Evolutionary conservation across 2,113 vertebrate species (phyloP).

Genomic region (Xenopus borealis): DNA sequence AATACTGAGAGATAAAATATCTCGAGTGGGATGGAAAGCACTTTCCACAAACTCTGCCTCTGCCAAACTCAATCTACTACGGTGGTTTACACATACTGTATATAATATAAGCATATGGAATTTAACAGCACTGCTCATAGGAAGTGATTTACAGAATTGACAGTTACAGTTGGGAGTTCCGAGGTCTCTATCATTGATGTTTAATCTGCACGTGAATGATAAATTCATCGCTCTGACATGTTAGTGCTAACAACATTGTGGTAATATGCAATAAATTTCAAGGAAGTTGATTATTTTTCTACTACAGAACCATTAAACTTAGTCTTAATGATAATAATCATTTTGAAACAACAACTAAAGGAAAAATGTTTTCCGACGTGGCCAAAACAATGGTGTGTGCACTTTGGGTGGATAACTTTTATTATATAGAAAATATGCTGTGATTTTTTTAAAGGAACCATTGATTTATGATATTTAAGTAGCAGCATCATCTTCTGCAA

Average conservation of each 20-base stretch:
- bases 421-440: too few species aligned
- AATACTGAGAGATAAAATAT: constrained; percentile 42
- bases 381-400: too few species aligned
- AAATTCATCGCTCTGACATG: constrained; percentile 11
- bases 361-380: too few species aligned
- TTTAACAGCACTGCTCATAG: constrained; percentile 6
- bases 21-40: constrained; percentile 20
- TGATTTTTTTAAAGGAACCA: too few species aligned
- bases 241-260: background rate
- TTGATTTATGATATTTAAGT: too few species aligned
- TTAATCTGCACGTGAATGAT: constrained; percentile 2
- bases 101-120: constrained; percentile 15
- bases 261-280: constrained; percentile 1
- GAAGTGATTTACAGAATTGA: constrained; percentile 2
- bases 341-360: background rate
- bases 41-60: constrained; percentile 14
- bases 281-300: constrained; percentile 4
- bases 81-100: background rate
- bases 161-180: background rate
- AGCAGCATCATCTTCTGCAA: too few species aligned
- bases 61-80: constrained; percentile 14
- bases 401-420: too few species aligned
- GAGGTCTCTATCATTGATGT: background rate
- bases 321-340: constrained; percentile 4
- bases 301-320: background rate